Conservation (phyloP, 1,140 invertebrate species). For the Aphelinus certus region DNA sequence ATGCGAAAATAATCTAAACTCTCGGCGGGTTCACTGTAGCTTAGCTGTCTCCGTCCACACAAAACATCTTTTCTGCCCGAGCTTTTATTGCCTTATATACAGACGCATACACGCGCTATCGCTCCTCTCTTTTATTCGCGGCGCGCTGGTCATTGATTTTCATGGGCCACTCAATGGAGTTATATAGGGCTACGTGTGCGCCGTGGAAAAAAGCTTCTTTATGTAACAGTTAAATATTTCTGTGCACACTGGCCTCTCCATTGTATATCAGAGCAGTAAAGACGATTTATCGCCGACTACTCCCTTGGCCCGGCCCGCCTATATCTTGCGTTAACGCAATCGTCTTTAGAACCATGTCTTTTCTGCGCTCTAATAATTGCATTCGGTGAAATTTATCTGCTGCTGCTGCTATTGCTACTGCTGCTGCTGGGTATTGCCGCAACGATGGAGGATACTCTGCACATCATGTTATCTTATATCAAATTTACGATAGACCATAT, state of each 20-base stretch:
- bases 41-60: too few species aligned
- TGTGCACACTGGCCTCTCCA: too few species aligned
- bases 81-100: slow-evolving; percentile 18
- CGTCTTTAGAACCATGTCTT: not conserved
- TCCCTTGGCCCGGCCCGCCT: not conserved
- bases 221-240: too few species aligned
- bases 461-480: slow-evolving; percentile 25
- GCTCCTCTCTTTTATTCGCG: not conserved
- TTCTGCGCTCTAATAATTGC: slow-evolving; percentile 10
- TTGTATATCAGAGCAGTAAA: not conserved
- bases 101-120: not conserved
- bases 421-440: too few species aligned
- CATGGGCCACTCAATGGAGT: slow-evolving; percentile 22
- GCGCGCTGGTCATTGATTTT: slow-evolving; percentile 25
- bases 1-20: slow-evolving; percentile 35
- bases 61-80: not conserved
- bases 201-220: not conserved
- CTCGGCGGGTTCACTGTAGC: not conserved
- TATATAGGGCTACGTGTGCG: not conserved
- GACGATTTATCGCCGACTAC: slow-evolving; percentile 11
- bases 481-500: not conserved
- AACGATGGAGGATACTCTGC: not conserved
- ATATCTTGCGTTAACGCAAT: slow-evolving; percentile 8
- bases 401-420: too few species aligned
- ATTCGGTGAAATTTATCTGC: not conserved